These are phyloP conservation scores for Hemitrygon akajei DNA, from an alignment of 2,797 vertebrate genomes.

Conservation along the genomic window DNA sequence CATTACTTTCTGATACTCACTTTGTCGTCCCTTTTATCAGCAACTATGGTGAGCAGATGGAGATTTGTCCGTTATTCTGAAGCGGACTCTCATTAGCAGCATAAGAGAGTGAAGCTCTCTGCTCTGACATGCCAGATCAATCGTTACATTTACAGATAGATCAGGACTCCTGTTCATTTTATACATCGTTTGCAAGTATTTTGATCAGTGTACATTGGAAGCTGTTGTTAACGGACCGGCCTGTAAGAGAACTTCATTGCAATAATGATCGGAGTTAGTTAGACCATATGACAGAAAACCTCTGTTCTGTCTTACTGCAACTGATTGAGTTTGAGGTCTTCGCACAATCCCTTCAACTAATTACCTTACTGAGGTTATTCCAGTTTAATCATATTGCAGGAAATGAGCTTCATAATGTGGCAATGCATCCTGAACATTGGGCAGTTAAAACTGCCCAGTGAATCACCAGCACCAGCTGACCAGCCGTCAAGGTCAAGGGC, in stretches of 20 bases:
- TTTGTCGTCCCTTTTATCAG: neutral
- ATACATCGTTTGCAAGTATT: neutral
- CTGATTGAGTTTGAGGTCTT: neutral
- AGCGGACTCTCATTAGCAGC: neutral
- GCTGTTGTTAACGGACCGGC: slow-evolving; percentile 19
- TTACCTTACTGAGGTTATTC: neutral
- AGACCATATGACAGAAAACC: neutral
- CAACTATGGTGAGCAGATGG: neutral
- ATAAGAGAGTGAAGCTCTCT: neutral
- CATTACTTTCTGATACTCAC: neutral
- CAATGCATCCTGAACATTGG: neutral
- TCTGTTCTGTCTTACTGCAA: neutral
- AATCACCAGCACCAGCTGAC: too few species aligned
- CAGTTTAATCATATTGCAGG: neutral
- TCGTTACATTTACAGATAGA: neutral
- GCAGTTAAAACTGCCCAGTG: too few species aligned
- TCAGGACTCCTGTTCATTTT: neutral
- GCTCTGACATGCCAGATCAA: neutral
- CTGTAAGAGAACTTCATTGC: neutral
- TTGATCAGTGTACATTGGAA: slow-evolving; percentile 18
- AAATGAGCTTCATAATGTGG: neutral
- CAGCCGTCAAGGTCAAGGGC: too few species aligned
- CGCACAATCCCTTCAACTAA: neutral
- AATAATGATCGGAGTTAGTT: neutral
- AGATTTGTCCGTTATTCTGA: neutral